These are phyloP conservation scores for Cantharis rufa DNA, from an alignment of 2,888 invertebrate species.

Conservation along the genomic window DNA sequence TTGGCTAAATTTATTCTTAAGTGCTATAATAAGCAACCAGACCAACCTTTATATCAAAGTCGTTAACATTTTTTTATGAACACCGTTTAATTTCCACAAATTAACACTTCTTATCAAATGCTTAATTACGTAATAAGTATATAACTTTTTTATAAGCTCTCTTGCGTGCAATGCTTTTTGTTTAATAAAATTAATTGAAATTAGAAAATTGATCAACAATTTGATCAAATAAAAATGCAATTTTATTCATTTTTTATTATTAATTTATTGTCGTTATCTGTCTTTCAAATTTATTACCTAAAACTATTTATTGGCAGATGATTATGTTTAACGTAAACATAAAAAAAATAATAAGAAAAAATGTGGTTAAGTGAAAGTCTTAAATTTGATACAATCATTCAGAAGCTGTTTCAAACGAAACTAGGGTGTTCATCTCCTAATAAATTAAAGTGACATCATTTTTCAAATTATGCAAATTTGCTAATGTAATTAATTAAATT, in stretches of 20 bases:
- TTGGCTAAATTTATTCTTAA: conserved; percentile 17
- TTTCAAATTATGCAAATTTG: neutral
- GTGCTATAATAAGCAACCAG: conserved; percentile 12
- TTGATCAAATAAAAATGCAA: neutral
- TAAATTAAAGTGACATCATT: neutral
- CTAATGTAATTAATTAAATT: neutral
- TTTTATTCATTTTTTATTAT: neutral
- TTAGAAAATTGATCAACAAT: neutral
- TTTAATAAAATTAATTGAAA: neutral
- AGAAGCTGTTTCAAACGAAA: neutral
- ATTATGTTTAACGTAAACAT: neutral
- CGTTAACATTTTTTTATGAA: conserved; percentile 6
- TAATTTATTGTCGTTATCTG: neutral
- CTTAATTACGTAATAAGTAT: neutral
- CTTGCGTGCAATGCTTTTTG: neutral
- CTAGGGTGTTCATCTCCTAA: no score
- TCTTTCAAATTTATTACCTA: neutral
- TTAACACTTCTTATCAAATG: neutral
- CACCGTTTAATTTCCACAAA: neutral
- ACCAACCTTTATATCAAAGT: conserved; percentile 5
- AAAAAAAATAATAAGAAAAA: neutral
- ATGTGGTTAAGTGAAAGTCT: neutral
- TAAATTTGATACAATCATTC: neutral
- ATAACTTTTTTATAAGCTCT: neutral
- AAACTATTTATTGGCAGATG: neutral